These are phyloP conservation scores for Flexamia atlantica DNA, from an alignment of 2,888 invertebrate species.

Conservation along the genomic window DNA sequence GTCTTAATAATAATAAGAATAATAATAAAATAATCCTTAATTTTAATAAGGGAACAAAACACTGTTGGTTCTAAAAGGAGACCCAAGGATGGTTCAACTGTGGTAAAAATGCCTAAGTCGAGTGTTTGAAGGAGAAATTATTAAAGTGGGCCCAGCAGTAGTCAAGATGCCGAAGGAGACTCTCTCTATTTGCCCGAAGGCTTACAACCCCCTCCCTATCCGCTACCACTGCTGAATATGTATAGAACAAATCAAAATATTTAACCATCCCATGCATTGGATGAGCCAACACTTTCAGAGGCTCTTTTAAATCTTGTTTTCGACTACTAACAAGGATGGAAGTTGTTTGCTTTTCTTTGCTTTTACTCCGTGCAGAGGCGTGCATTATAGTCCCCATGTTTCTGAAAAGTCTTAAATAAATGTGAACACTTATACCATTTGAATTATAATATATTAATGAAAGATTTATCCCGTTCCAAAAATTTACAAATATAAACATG, in stretches of 20 bases:
- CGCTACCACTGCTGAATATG: conserved; percentile 5
- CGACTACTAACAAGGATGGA: background rate
- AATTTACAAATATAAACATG: too few species aligned
- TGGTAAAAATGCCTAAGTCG: background rate
- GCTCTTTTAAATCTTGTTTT: conserved; percentile 6
- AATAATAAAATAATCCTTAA: too few species aligned
- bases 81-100: background rate
- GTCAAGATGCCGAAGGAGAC: conserved; percentile 12
- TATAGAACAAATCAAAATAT: conserved; percentile 37
- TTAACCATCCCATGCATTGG: conserved; percentile 11
- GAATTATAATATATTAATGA: too few species aligned
- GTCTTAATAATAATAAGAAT: too few species aligned
- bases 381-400: too few species aligned
- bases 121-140: conserved; percentile 41
- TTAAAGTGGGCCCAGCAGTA: conserved; percentile 29
- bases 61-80: background rate
- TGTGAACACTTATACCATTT: too few species aligned
- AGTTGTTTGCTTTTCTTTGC: background rate
- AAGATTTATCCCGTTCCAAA: too few species aligned
- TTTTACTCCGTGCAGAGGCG: background rate
- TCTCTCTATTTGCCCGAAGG: conserved; percentile 16
- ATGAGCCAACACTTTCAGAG: background rate
- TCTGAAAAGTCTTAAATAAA: too few species aligned
- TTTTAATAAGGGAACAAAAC: too few species aligned
- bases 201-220: background rate